Conservation (phyloP, 2,797 vertebrate genomes). For the Sarcophilus harrisii region DNA sequence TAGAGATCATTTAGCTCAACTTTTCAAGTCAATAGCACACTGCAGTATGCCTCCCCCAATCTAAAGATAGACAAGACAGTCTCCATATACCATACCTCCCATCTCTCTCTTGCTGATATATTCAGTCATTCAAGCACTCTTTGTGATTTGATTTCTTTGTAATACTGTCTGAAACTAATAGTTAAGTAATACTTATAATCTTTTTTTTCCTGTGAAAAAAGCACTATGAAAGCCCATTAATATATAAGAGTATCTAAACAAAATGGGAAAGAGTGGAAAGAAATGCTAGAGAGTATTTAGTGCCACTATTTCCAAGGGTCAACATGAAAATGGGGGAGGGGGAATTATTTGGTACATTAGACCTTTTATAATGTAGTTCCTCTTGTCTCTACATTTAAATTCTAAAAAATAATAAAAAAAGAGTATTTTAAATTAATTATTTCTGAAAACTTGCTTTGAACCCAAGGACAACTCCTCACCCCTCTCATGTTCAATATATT, state of each 20-base stretch:
- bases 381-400: conserved; percentile 19
- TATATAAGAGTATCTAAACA: conserved; percentile 39
- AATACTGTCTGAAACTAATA: conserved; percentile 31
- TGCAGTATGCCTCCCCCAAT: not conserved
- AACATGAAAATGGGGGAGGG: conserved; percentile 34
- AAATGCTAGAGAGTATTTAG: conserved; percentile 14
- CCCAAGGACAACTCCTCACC: not conserved
- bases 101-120: not conserved
- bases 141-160: conserved; percentile 32
- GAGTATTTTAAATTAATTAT: conserved; percentile 46
- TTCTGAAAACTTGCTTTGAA: conserved; percentile 36
- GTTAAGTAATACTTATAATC: conserved; percentile 43
- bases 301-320: conserved; percentile 16
- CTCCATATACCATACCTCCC: not conserved
- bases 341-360: not conserved
- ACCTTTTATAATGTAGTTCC: not conserved
- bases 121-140: not conserved
- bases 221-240: conserved; percentile 39
- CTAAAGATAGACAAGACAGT: conserved; percentile 24
- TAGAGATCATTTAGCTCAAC: conserved; percentile 21
- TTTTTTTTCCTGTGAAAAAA: not conserved
- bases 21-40: conserved; percentile 10
- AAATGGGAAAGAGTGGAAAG: not conserved
- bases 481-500: not conserved
- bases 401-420: conserved; percentile 27